Evolutionary conservation across 2,113 vertebrate species (phyloP).

Genomic region (Xyrauchen texanus): DNA sequence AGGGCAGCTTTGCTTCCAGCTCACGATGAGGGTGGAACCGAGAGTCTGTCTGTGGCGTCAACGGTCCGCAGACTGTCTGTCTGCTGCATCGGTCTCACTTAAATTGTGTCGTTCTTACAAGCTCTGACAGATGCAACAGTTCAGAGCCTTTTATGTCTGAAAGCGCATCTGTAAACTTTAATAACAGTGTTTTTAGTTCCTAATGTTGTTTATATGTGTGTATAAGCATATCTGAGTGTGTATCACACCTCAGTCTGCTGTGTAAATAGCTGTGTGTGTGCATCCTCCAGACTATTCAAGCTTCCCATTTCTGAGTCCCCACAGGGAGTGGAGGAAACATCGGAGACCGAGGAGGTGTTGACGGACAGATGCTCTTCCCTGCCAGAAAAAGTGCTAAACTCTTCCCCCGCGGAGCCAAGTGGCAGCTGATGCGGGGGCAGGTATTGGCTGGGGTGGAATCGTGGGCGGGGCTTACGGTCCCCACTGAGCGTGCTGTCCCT

Average conservation of each 20-base stretch:
- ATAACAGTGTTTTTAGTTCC: too few species aligned
- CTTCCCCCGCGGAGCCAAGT: conserved; percentile 65
- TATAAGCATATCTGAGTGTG: background rate
- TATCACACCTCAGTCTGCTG: conserved; percentile 93
- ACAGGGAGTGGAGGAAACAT: conserved; percentile 74
- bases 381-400: conserved; percentile 77
- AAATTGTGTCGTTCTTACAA: too few species aligned
- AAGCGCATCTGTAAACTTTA: conserved; percentile 6
- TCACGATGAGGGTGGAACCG: background rate
- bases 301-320: conserved; percentile 84
- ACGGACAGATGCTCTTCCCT: conserved; percentile 80
- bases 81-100: too few species aligned
- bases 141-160: conserved; percentile 21
- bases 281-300: conserved; percentile 85
- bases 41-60: background rate
- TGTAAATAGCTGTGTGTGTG: conserved; percentile 73
- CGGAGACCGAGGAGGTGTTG: conserved; percentile 82
- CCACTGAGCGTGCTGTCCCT: conserved; percentile 81
- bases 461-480: conserved; percentile 66
- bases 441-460: conserved; percentile 95
- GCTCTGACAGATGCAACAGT: background rate
- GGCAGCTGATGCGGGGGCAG: conserved; percentile 92
- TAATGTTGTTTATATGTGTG: background rate
- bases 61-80: too few species aligned
- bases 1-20: conserved; percentile 2